Conservation (phyloP, 2,113 vertebrate species). For the Corythoichthys haematopterus region DNA sequence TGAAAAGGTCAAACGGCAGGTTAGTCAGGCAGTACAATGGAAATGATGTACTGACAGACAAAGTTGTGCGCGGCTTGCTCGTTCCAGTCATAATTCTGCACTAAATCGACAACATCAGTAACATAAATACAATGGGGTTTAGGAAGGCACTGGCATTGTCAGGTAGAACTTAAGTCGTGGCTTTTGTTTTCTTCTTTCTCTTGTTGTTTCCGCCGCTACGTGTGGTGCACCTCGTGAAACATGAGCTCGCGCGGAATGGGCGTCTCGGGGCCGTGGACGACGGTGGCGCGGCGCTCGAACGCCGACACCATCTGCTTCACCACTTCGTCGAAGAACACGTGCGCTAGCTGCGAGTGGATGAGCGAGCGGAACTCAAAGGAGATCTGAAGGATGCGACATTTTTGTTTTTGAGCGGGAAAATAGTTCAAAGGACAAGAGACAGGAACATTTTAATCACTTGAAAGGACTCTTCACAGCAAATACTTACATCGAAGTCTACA, state of each 20-base stretch:
- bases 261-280: conserved; percentile 83
- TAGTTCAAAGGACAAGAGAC: too few relatives aligned
- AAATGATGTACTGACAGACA: background rate
- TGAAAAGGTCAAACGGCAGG: background rate
- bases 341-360: conserved; percentile 88
- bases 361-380: conserved; percentile 96
- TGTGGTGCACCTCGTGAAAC: conserved; percentile 89
- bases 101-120: background rate
- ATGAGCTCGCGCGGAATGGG: conserved; percentile 85
- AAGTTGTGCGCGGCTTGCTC: background rate
- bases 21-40: background rate
- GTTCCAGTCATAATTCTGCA: background rate
- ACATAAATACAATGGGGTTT: background rate
- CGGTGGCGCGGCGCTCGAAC: conserved; percentile 83
- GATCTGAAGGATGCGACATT: conserved; percentile 67
- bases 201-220: conserved; percentile 60
- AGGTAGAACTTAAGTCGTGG: conserved; percentile 16
- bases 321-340: conserved; percentile 92
- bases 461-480: background rate
- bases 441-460: too few relatives aligned
- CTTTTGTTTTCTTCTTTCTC: conserved; percentile 8
- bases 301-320: conserved; percentile 94
- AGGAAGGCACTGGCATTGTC: conserved; percentile 55
- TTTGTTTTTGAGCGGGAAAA: background rate
- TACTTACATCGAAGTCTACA: conserved; percentile 90